Conservation (phyloP, 2,888 invertebrate species). For the Zelleria hepariella region DNA sequence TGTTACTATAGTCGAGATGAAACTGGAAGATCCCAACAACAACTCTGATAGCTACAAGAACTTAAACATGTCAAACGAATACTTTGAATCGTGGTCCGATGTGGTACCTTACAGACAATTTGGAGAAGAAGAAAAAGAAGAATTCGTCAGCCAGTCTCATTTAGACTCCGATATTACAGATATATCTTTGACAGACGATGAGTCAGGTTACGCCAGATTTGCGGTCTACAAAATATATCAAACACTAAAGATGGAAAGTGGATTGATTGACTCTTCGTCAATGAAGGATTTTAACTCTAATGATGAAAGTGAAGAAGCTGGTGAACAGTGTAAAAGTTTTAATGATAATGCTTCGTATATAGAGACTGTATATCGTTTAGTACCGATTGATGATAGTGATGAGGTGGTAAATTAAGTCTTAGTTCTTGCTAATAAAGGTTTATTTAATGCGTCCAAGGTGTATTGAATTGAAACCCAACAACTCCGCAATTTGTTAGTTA, state of each 20-base stretch:
- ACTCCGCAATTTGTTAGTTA: neutral
- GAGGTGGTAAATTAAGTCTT: conserved; percentile 36
- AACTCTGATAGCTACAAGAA: neutral
- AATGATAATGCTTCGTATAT: conserved; percentile 26
- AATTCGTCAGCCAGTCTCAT: conserved; percentile 41
- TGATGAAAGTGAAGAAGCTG: conserved; percentile 18
- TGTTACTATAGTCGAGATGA: neutral
- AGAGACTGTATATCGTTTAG: conserved; percentile 42
- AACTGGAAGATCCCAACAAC: neutral
- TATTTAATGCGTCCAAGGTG: neutral
- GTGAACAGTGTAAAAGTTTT: conserved; percentile 3
- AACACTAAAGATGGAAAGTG: conserved; percentile 34
- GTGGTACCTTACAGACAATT: conserved; percentile 33
- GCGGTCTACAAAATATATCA: conserved; percentile 49
- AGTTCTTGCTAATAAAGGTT: neutral
- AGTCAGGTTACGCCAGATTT: conserved; percentile 44
- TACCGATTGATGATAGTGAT: conserved; percentile 32
- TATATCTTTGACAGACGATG: conserved; percentile 30
- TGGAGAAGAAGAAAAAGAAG: conserved; percentile 21
- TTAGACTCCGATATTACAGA: conserved; percentile 25
- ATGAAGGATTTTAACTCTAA: conserved; percentile 37
- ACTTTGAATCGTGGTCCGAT: conserved; percentile 45
- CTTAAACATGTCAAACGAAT: conserved; percentile 13
- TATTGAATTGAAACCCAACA: neutral
- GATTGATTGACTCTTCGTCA: conserved; percentile 52